phyloP scores from a whole-genome alignment of 2,113 vertebrate species.

The Gracilinanus agilis region DNA sequence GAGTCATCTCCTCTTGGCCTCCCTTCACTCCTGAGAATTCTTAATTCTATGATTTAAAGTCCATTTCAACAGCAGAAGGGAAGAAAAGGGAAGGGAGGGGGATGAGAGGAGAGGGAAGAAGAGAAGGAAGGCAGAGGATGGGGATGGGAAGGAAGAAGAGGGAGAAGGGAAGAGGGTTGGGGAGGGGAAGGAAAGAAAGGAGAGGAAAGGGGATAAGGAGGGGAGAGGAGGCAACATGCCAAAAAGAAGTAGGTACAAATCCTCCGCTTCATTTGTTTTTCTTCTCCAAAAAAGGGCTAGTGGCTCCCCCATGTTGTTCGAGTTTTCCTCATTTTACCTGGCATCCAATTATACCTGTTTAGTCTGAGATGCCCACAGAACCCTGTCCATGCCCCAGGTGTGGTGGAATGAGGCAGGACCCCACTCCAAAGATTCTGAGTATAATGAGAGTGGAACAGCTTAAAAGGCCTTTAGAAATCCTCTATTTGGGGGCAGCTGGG shows the following conservation, averaged over 20 bases:
- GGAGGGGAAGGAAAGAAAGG: no score
- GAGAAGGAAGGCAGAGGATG: no score
- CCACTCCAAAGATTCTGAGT: neutral
- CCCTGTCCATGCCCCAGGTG: neutral
- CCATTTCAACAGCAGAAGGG: conserved; percentile 10
- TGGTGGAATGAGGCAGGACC: neutral
- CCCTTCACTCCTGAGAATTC: conserved; percentile 31
- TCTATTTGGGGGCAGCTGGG: no score
- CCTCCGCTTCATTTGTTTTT: neutral
- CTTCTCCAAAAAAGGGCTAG: neutral
- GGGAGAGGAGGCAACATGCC: neutral
- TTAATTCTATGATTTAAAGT: conserved; percentile 14
- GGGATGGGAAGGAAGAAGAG: no score
- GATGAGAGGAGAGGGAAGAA: no score
- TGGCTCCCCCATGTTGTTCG: neutral
- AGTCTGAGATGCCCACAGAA: neutral
- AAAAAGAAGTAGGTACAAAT: neutral
- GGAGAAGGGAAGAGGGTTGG: no score
- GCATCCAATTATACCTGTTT: neutral
- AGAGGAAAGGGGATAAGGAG: no score
- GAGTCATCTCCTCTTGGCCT: neutral
- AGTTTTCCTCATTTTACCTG: neutral
- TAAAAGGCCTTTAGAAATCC: conserved; percentile 9
- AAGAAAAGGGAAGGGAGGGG: neutral
- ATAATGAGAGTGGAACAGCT: neutral